Evolutionary conservation across 2,888 invertebrate species (phyloP), one percentile per base, ranked within the genome.

Genomic region (Corbicula japonica): DNA sequence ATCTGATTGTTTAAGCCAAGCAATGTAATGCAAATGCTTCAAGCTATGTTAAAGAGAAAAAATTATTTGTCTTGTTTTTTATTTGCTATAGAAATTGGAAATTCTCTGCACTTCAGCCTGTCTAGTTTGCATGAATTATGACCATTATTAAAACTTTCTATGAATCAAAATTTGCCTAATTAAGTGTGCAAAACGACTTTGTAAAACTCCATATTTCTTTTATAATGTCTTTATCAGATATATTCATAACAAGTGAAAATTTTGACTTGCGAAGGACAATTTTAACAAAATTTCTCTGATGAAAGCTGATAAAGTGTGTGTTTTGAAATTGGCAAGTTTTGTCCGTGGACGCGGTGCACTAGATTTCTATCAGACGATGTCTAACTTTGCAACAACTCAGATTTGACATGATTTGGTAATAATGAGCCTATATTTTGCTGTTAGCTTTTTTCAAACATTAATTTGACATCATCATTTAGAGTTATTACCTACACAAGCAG

Each of bases 301-400:
- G 21, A 35, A 44, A 21, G 30, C n/a, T 48, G 71, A 71, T 74
- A 60, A 74, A 65, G 66, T 12, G 41, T 30, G 58, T 50, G n/a
- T 21, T 73, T 69, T 56, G 58, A 69, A 76, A 48, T 60, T 63
- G 69, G 69, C 69, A 68, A 56, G 69, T 69, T 69, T 69, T 68
- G 62, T 68, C 46, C n/a, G n/a, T n/a, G n/a, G 30, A 65, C 63
- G 32, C 52, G 38, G 38, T 66, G 69, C 60, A 58, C 23, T n/a
- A 46, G 48, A 58, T 58, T 58, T 21, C 12, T 70, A 70, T 70
- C 69, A 60, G 2, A 34, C 2, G 32, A 46, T 68, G 58, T 70
- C 52, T 70, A 70, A 70, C 35, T 12, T 38, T 32, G 35, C 44
- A 35, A 72, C 72, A 73, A 65, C 35, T 35, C 32, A 58, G 48